Conservation (phyloP, 2,797 vertebrate species). For the Gobionotothen gibberifrons region DNA sequence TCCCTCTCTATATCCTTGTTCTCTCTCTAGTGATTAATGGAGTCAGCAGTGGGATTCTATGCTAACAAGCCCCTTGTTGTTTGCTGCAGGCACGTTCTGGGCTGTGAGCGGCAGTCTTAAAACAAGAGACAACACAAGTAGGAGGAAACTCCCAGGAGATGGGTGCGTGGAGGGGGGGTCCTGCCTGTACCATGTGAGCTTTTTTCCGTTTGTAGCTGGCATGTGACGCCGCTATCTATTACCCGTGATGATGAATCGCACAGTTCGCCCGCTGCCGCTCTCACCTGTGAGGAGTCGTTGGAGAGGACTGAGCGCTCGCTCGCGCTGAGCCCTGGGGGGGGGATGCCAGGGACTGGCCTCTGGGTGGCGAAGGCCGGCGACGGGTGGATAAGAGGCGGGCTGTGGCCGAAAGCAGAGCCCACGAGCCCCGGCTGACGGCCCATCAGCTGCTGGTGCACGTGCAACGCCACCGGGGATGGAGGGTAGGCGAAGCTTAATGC, state of each 20-base stretch:
- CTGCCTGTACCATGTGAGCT: slow-evolving; percentile 60
- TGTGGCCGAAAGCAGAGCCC: slow-evolving; percentile 96
- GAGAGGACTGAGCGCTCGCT: slow-evolving; percentile 90
- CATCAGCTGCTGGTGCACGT: slow-evolving; percentile 96
- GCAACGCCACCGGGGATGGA: slow-evolving; percentile 93
- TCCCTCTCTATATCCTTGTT: slow-evolving; percentile 70
- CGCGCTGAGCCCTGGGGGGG: slow-evolving; percentile 88
- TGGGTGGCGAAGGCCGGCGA: slow-evolving; percentile 94
- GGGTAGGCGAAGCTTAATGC: slow-evolving; percentile 95
- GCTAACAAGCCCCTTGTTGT: slow-evolving; percentile 86
- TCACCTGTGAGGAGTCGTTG: slow-evolving; percentile 94
- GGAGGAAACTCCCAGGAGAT: slow-evolving; percentile 76
- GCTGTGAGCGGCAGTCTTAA: slow-evolving; percentile 55
- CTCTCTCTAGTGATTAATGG: slow-evolving; percentile 86
- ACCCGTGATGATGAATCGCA: slow-evolving; percentile 76
- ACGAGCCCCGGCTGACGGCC: slow-evolving; percentile 92
- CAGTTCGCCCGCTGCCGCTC: slow-evolving; percentile 52
- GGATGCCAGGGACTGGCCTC: slow-evolving; percentile 92
- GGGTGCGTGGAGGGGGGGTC: slow-evolving; percentile 60
- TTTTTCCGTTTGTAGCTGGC: slow-evolving; percentile 53
- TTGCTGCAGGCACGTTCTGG: slow-evolving; percentile 68
- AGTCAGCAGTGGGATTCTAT: slow-evolving; percentile 75
- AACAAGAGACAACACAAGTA: slow-evolving; percentile 74
- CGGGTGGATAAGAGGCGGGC: slow-evolving; percentile 95
- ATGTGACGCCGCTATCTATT: slow-evolving; percentile 66